Evolutionary conservation across 2,113 vertebrate species (phyloP).

Genomic region (Periophthalmodon schlosseri): DNA sequence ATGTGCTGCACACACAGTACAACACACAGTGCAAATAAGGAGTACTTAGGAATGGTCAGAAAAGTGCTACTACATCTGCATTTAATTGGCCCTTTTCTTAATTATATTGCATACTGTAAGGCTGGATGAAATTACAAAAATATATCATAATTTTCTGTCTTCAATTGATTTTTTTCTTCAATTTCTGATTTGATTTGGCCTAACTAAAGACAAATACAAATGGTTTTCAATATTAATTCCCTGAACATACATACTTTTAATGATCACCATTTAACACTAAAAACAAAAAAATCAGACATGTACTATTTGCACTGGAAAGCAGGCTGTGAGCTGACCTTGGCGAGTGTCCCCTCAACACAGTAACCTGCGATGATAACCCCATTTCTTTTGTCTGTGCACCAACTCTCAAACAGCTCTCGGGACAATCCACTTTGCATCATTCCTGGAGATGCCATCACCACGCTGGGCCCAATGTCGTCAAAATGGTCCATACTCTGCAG

Average conservation of each 20-base stretch:
- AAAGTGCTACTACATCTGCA: background rate
- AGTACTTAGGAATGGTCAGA: background rate
- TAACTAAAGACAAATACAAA: too few relatives aligned
- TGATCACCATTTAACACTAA: too few relatives aligned
- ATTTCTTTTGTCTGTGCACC: constrained; percentile 98
- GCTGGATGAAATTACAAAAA: background rate
- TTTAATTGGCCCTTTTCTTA: background rate
- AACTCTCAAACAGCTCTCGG: constrained; percentile 96
- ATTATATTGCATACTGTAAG: background rate
- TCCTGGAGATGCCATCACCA: constrained; percentile 98
- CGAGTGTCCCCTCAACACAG: constrained; percentile 96
- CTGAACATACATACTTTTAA: too few relatives aligned
- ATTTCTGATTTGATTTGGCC: too few relatives aligned
- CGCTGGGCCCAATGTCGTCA: constrained; percentile 97
- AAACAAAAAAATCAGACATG: too few relatives aligned
- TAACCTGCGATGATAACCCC: constrained; percentile 98
- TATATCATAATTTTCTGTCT: too few relatives aligned
- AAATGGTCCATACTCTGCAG: constrained; percentile 97
- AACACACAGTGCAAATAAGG: background rate
- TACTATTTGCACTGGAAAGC: too few relatives aligned
- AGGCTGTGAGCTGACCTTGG: constrained; percentile 81
- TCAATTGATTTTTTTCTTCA: too few relatives aligned
- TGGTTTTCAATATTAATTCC: too few relatives aligned
- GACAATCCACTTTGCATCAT: constrained; percentile 99
- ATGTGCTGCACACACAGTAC: constrained; percentile 83